Evolutionary conservation across 2,888 invertebrate genomes (phyloP).

Genomic region (Rugalucina vietnamica): DNA sequence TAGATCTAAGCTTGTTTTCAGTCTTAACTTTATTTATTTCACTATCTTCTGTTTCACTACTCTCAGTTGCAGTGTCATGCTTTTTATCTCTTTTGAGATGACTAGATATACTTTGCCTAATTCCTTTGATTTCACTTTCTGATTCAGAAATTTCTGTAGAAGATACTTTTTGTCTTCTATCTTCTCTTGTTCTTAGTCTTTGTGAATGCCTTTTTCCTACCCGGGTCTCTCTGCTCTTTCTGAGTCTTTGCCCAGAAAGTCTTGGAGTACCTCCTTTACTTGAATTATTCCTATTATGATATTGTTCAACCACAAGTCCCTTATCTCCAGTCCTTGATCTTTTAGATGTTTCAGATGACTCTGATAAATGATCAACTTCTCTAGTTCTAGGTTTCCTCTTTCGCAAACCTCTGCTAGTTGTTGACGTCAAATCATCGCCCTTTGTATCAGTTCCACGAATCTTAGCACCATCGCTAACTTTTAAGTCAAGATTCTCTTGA

Average conservation of each 20-base stretch:
- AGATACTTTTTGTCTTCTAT: neutral
- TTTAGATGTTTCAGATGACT: neutral
- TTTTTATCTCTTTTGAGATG: neutral
- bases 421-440: neutral
- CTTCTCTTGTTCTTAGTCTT: neutral
- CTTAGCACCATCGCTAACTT: too few relatives aligned
- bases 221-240: neutral
- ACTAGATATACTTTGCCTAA: neutral
- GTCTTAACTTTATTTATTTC: neutral
- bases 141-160: neutral
- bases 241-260: neutral
- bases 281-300: conserved; percentile 11
- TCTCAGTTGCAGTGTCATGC: neutral
- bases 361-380: neutral
- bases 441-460: neutral
- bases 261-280: neutral
- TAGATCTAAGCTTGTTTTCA: neutral
- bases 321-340: neutral
- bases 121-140: neutral
- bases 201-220: neutral
- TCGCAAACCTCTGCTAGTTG: neutral
- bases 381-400: neutral
- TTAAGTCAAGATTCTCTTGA: too few relatives aligned
- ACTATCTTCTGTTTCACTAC: neutral
- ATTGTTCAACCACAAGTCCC: neutral